Evolutionary conservation across 23 tunicate species (phyloP), one percentile per base, ranked within the genome.

Genomic region (Phallusia fumigata): DNA sequence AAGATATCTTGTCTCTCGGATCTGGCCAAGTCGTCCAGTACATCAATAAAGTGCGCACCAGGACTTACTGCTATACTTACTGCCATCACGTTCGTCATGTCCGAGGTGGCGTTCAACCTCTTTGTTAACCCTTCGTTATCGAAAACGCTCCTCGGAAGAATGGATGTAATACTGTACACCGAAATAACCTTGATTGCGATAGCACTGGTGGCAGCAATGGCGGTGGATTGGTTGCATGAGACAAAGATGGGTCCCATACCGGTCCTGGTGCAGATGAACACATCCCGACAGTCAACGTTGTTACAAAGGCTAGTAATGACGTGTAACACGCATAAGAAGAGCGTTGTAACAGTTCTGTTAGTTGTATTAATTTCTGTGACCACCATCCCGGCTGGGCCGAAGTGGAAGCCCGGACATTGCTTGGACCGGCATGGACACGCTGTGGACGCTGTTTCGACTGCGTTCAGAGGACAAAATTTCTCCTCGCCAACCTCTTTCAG

Each of bases 81-180:
- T 1, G 26, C 69, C 15, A 58, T 58, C 26, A 13, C 69, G 26
- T 58, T 58, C 16, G 28, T 47, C n/a, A 16, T 40, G 30, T n/a
- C 44, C 24, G 21, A 77, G 19, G 31, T 77, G 11, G 81, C 81
- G 21, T 45, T 28, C 8, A 35, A 19, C 18, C 31, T 77, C 31
- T 36, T 77, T 45, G 64, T 77, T 35, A 77, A 19, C 35, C 81
- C 81, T 19, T 21, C 19, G 28, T 19, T 44, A 11, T 36, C 81
- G 30, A 28, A 30, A 30, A 28, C 26, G 33, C 33, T 77, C 28
- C 53, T 77, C 11, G 81, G 64, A 36, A 40, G 31, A 28, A 77
- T 77, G 58, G 5, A 77, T 8, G 5, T 77, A 22, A 77, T 77
- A 22, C 53, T 44, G 19, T 33, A 36, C 28, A 21, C 28, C 30